A percentile compares a stretch with the other conserved stretches of the same genome.
Evolutionary conservation across 2,888 invertebrate species (phyloP).

Genomic region (Leucozona laternaria): DNA sequence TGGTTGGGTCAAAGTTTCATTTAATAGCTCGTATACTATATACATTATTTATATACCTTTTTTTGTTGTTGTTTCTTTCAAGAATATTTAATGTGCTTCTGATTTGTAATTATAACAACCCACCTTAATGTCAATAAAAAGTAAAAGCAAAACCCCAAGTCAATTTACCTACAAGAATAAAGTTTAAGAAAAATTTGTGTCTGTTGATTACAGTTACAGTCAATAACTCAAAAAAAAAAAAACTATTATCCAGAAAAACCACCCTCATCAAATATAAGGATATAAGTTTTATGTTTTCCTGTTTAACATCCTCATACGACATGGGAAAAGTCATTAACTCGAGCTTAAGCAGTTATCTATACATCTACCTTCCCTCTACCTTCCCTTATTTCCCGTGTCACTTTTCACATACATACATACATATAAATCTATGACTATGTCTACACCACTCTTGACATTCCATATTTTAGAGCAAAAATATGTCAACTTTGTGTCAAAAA

Average conservation of each 20-base stretch:
- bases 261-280: background rate
- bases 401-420: background rate
- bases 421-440: no score
- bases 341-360: background rate
- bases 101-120: conserved; percentile 24
- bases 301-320: conserved; percentile 18
- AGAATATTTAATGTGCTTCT: conserved; percentile 1
- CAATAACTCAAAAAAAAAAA: background rate
- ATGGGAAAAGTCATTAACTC: conserved; percentile 5
- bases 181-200: background rate
- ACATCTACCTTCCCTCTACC: background rate
- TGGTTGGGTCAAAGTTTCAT: background rate
- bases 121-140: conserved; percentile 22
- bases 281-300: conserved; percentile 6
- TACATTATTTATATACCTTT: background rate
- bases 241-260: background rate
- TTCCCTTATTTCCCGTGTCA: background rate
- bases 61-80: background rate
- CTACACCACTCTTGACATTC: no score
- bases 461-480: conserved; percentile 3
- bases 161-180: background rate
- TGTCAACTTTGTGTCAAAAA: conserved; percentile 56
- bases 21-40: background rate
- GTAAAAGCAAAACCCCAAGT: background rate
- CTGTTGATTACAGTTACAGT: conserved; percentile 1